Percentiles rank a stretch among this genome's conserved stretches.
Evolutionary conservation across 1,140 invertebrate genomes (phyloP).

Genomic region (Ylistrum balloti): DNA sequence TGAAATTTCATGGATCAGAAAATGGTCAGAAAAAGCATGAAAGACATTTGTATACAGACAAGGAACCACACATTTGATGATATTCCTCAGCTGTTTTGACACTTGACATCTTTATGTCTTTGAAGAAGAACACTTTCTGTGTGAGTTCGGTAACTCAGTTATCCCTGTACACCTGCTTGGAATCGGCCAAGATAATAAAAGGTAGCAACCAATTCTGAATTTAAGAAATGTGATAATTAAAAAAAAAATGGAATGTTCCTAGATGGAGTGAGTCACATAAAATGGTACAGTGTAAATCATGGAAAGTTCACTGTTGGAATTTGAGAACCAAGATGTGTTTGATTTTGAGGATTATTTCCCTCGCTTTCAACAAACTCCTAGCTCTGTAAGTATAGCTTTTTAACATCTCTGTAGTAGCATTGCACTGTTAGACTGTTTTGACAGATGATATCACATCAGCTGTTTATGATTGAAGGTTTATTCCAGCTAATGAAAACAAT

Average conservation of each 20-base stretch:
- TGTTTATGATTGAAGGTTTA: no score
- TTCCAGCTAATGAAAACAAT: no score
- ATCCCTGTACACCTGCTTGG: neutral
- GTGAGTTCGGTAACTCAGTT: neutral
- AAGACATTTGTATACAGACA: neutral
- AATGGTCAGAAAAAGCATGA: neutral
- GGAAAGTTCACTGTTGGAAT: neutral
- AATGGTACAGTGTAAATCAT: conserved; percentile 29
- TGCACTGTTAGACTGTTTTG: neutral
- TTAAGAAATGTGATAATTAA: neutral
- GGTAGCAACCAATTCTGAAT: conserved; percentile 3
- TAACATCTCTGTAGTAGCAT: neutral
- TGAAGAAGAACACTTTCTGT: neutral
- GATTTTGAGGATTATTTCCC: neutral
- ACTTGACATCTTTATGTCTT: neutral
- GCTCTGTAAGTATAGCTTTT: neutral
- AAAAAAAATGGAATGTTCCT: neutral
- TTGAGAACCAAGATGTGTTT: conserved; percentile 9
- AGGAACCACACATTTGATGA: neutral
- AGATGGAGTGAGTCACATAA: neutral
- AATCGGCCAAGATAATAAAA: neutral
- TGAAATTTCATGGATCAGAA: neutral
- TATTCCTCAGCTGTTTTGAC: neutral
- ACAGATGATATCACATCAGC: no score
- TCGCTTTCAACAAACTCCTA: neutral